phyloP scores from a whole-genome alignment of 2,888 invertebrate species.

The Melitaea athalia region DNA sequence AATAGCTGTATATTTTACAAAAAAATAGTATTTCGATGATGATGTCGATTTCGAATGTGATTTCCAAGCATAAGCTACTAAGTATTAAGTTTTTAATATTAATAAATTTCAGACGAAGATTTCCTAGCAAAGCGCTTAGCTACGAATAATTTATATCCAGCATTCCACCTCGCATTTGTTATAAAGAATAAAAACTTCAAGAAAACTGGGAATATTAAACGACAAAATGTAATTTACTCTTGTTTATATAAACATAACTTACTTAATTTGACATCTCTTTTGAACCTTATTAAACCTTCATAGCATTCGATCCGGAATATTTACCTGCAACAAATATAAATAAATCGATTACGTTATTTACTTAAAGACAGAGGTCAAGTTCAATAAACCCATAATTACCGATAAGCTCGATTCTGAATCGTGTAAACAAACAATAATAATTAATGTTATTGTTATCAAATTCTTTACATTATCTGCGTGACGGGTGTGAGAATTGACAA shows the following conservation, averaged over 20 bases:
- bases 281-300: not conserved
- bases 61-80: too few relatives aligned
- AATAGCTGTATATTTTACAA: too few relatives aligned
- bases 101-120: too few relatives aligned
- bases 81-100: too few relatives aligned
- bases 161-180: too few relatives aligned
- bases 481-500: not conserved
- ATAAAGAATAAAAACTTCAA: not conserved
- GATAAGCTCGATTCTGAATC: constrained; percentile 27
- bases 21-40: too few relatives aligned
- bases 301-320: not conserved
- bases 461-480: not conserved
- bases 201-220: not conserved
- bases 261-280: not conserved
- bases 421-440: constrained; percentile 17
- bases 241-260: not conserved
- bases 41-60: too few relatives aligned
- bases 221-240: not conserved
- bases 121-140: too few relatives aligned
- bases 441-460: constrained; percentile 21
- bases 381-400: constrained; percentile 33
- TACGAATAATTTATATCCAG: too few relatives aligned
- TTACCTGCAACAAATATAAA: constrained; percentile 26
- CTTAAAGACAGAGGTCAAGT: constrained; percentile 19
- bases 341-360: not conserved